Evolutionary conservation across 2,797 vertebrate species (phyloP).

Genomic region (Graptemys geographica): DNA sequence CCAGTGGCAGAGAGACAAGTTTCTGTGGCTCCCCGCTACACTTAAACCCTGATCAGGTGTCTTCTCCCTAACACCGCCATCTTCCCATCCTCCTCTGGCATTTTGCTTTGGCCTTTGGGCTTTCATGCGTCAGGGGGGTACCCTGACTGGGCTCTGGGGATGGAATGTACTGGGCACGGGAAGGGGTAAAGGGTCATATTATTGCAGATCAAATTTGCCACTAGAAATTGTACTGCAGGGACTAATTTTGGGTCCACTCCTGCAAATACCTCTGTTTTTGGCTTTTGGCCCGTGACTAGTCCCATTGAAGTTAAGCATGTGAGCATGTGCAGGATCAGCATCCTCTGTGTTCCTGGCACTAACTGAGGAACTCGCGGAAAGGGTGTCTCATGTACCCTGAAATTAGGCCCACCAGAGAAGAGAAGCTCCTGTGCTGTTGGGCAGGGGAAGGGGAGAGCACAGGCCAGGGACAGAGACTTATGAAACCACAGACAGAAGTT

Average conservation of each 20-base stretch:
- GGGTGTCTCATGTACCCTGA: background rate
- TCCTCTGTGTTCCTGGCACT: background rate
- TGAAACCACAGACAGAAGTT: background rate
- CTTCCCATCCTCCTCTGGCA: background rate
- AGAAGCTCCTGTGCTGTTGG: too few species aligned
- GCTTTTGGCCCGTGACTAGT: background rate
- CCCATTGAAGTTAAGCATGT: background rate
- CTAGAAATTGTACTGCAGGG: background rate
- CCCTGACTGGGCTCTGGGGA: background rate
- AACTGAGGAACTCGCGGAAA: background rate
- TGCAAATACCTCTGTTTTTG: background rate
- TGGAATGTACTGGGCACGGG: background rate
- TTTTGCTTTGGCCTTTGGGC: background rate
- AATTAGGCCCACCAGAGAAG: background rate
- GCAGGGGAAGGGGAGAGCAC: background rate
- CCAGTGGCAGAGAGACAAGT: background rate
- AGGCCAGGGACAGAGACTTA: background rate
- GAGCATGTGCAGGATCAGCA: background rate
- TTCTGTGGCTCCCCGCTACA: background rate
- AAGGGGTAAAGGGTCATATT: background rate
- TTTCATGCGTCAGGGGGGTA: too few species aligned
- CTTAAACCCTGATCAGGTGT: background rate
- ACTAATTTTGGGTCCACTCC: background rate
- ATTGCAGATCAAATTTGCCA: background rate
- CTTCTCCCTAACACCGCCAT: too few species aligned